These are phyloP conservation scores for Drosophila sturtevanti DNA, from an alignment of 1,140 invertebrate species.

Conservation along the genomic window DNA sequence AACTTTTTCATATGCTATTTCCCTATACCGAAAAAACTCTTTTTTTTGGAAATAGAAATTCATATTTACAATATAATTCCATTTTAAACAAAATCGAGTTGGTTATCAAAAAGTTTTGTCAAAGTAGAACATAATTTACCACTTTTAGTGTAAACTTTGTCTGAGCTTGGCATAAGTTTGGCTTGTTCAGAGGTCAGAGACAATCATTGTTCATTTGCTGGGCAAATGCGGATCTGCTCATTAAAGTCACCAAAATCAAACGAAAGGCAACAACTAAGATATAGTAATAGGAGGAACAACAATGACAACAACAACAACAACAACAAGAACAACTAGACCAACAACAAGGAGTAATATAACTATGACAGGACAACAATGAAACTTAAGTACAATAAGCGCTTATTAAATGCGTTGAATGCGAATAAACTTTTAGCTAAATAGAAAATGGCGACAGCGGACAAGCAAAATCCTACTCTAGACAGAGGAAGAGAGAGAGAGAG, in stretches of 20 bases:
- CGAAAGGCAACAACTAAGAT: constrained; percentile 21
- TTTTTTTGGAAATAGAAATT: background rate
- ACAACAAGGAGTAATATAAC: constrained; percentile 22
- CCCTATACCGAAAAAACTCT: background rate
- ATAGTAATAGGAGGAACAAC: constrained; percentile 8
- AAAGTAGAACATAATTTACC: constrained; percentile 1
- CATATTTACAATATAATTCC: background rate
- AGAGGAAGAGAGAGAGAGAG: background rate
- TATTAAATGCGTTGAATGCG: constrained; percentile 76
- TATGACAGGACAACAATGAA: constrained; percentile 57
- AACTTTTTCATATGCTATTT: constrained; percentile 7
- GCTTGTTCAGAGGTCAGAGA: constrained; percentile 6
- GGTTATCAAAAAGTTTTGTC: background rate
- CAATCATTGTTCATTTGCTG: constrained; percentile 16
- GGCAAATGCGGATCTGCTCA: constrained; percentile 47
- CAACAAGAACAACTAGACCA: constrained; percentile 6
- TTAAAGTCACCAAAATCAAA: constrained; percentile 52
- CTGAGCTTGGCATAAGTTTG: constrained; percentile 9
- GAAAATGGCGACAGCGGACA: constrained; percentile 64
- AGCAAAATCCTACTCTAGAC: background rate
- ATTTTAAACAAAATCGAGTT: background rate
- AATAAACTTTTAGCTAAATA: constrained; percentile 77
- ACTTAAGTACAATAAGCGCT: constrained; percentile 76
- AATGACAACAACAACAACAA: background rate
- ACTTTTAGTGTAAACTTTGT: constrained; percentile 1